These are phyloP conservation scores for Nephila pilipes DNA, from an alignment of 1,140 invertebrate species.

Conservation along the genomic window DNA sequence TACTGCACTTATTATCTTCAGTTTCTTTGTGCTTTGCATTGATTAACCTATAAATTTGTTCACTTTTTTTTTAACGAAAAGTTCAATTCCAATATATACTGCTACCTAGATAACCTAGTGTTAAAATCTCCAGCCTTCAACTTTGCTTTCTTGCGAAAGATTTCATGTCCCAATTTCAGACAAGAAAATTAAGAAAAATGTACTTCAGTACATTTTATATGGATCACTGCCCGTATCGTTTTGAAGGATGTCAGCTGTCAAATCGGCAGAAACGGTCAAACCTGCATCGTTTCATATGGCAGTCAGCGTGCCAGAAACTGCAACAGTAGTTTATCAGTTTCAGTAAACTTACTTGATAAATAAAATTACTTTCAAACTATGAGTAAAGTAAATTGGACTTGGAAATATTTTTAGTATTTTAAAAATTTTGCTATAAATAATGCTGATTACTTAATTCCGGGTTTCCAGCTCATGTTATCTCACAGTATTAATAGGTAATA, in stretches of 20 bases:
- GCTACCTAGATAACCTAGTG: no score
- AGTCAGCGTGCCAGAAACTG: not conserved
- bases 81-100: no score
- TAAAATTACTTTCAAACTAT: not conserved
- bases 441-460: no score
- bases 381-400: no score
- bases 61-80: no score
- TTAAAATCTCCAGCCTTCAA: not conserved
- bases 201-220: conserved; percentile 27
- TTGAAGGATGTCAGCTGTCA: conserved; percentile 9
- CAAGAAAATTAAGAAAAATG: not conserved
- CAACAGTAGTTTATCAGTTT: not conserved
- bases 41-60: no score
- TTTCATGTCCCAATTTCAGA: not conserved
- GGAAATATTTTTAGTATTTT: no score
- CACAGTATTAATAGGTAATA: no score
- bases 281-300: not conserved
- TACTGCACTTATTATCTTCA: no score
- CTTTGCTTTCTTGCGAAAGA: not conserved
- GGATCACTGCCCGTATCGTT: conserved; percentile 48
- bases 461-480: no score
- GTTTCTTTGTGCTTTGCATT: no score
- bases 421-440: no score
- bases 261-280: not conserved
- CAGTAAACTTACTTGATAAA: not conserved